Evolutionary conservation across 2,888 invertebrate genomes (phyloP), one percentile per base, ranked within the genome.

Genomic region (Trachelus iudaicus): DNA sequence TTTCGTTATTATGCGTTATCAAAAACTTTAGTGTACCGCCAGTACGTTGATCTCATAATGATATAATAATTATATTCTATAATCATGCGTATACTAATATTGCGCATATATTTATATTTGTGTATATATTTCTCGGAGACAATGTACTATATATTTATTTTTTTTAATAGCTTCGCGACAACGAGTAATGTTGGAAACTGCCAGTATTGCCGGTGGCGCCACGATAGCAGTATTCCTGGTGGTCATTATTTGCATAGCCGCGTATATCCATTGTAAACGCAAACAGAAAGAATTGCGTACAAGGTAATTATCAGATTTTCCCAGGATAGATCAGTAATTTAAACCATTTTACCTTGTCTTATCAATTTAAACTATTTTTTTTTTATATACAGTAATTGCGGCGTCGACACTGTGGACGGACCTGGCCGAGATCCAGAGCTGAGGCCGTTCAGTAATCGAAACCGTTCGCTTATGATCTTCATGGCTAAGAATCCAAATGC

Each of bases 141-240:
- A 56, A 56, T 56, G 6, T 56, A 56, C 2, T 56, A 56, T 56
- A 56, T 23, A 56, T 56, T 56, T 56, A 23, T 56, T 56, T 23
- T 23, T 40, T 56, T 56, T 56, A 23, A 56, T 23, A 95, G 95
- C 96, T 92, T 94, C 95, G 90, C 94, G 96, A 92, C 95, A 95
- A 90, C 95, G 95, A 92, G 95, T 96, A 91, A 95, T 96, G 95
- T 94, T 97, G 93, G 96, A 97, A 93, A 96, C 96, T 89, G 97
- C 97, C 89, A 96, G 96, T 92, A 96, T 97, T 93, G 97, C 97
- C 87, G 96, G 96, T 90, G 96, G 96, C 90, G 96, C 96, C 89
- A 95, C 95, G 87, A 91, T 91, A 90, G 91, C 91, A 88, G 90
- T 91, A 88, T 91, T 91, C 85, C 90, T 91, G 84, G 91, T 90